Percentiles rank a stretch among this genome's conserved stretches.
Conservation (phyloP, 2,113 vertebrate genomes). For the Myanophis thanlyinensis region DNA sequence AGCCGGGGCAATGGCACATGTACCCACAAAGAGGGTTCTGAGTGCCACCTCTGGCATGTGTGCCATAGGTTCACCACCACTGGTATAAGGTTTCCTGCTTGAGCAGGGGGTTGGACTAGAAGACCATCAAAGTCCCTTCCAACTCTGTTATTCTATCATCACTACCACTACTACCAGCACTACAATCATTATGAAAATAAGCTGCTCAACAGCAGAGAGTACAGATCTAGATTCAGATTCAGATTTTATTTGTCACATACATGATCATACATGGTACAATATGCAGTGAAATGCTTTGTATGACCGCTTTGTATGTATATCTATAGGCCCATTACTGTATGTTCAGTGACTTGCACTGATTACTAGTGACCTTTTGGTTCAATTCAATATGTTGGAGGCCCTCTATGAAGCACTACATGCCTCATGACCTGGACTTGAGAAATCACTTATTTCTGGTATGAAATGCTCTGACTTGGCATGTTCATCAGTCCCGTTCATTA, state of each 20-base stretch:
- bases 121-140: too few species aligned
- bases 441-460: neutral
- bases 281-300: too few species aligned
- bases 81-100: too few species aligned
- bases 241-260: too few species aligned
- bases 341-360: neutral
- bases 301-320: too few species aligned
- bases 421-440: neutral
- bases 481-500: neutral
- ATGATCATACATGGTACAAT: too few species aligned
- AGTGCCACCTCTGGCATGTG: too few species aligned
- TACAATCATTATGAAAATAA: neutral
- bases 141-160: neutral
- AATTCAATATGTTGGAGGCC: neutral
- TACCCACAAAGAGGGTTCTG: too few species aligned
- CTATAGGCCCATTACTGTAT: neutral
- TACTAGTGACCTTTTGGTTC: neutral
- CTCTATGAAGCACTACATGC: neutral
- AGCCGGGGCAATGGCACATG: too few species aligned
- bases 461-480: neutral
- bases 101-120: too few species aligned
- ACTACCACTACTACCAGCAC: neutral
- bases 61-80: too few species aligned
- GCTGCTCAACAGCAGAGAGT: neutral
- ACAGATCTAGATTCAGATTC: too few species aligned